A percentile compares a stretch with the other conserved stretches of the same genome.
Conservation (phyloP, 2,797 vertebrate species). For the Anniella stebbinsi region DNA sequence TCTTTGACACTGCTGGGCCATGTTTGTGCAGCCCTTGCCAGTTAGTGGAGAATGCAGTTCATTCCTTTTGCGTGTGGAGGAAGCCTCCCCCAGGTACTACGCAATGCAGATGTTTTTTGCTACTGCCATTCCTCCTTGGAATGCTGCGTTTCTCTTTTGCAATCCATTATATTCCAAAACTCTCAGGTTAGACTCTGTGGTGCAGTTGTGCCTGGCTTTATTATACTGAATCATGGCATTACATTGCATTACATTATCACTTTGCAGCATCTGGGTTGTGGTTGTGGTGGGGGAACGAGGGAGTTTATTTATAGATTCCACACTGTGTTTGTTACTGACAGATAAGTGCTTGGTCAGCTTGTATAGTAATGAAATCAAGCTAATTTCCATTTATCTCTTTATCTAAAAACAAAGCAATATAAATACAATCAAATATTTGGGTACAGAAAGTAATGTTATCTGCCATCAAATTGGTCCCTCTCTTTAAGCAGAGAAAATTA, state of each 20-base stretch:
- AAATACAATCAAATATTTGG: background rate
- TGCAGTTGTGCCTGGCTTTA: background rate
- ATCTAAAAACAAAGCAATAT: background rate
- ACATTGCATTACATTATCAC: background rate
- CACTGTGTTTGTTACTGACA: background rate
- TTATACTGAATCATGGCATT: background rate
- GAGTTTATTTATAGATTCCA: background rate
- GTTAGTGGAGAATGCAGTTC: background rate
- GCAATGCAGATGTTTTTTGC: background rate
- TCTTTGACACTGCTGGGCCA: background rate
- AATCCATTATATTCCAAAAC: background rate
- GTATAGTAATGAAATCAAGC: background rate
- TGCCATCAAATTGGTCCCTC: background rate
- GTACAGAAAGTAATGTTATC: background rate
- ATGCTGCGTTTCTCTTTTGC: background rate
- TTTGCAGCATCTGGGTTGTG: conserved; percentile 16
- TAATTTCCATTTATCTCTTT: conserved; percentile 7
- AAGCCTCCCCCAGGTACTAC: background rate
- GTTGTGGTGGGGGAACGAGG: too few species aligned
- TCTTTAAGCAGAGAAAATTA: background rate
- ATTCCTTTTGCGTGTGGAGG: background rate
- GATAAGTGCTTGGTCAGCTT: conserved; percentile 11
- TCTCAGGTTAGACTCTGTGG: background rate
- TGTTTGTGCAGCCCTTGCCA: background rate
- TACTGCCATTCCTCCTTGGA: background rate